Evolutionary conservation across 2,113 vertebrate genomes (phyloP), one percentile per base, ranked within the genome.

Genomic region (Pelobates fuscus): DNA sequence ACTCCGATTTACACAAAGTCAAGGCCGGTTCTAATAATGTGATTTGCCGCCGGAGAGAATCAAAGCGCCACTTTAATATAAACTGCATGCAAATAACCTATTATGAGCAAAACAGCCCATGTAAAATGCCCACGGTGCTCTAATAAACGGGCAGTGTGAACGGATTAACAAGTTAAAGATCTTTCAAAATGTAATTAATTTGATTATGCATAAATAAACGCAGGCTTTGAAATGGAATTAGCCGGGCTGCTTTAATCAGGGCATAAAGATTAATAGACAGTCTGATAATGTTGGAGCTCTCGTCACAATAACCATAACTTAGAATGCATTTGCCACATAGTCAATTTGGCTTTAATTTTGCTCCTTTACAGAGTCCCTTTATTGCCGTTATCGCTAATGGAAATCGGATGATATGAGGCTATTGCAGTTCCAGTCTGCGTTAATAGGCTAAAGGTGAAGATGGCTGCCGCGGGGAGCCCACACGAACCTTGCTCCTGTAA

Each of bases 281-380:
- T 23, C 17, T 2, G 77, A 78, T 78, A 78, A 82, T 64, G 85
- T 82, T 86, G 82, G 87, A 84, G 79, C 78, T 74, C 75, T 76
- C 83, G 86, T 88, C 85, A 87, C 84, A 87, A 80, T 81, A 80
- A 67, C 69, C 77, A 80, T 87, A 88, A 93, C 93, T 92, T 93
- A 93, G 89, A 82, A 88, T 82, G 79, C 73, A 69, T 80, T 86
- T 92, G 90, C 92, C 91, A 92, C 87, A 91, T 85, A 92, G 91
- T 94, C 92, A 89, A 91, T 92, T 89, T 87, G 80, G 85, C 87
- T 89, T 93, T 92, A 90, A 93, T 94, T 92, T 88, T 84, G 67
- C 83, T 85, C 82, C 80, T 61, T 84, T 86, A 20, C 79, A 70
- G 0, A 0, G 74, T 14, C 62, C 77, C 57, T 85, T 87, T 82